Percentiles rank a stretch among this genome's conserved stretches.
These are phyloP conservation scores for Spea multiplicata DNA, from an alignment of 2,113 vertebrate genomes.

Conservation along the genomic window DNA sequence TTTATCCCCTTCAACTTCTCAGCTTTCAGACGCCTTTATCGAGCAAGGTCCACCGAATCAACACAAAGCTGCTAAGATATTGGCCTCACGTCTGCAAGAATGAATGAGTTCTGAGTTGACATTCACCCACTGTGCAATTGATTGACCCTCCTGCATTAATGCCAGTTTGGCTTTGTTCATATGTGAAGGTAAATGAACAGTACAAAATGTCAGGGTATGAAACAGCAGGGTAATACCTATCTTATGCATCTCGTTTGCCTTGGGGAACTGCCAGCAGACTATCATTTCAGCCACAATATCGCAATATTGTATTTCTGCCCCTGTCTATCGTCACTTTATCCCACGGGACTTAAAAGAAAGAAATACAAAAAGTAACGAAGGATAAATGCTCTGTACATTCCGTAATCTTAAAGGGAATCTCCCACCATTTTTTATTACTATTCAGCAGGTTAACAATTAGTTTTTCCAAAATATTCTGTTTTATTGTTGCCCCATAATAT, in stretches of 20 bases:
- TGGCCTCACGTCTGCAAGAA: conserved; percentile 39
- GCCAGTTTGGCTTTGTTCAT: conserved; percentile 46
- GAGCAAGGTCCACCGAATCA: conserved; percentile 25
- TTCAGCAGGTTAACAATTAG: too few species aligned
- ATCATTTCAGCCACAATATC: conserved; percentile 20
- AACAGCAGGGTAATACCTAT: conserved; percentile 35
- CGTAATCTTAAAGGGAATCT: too few species aligned
- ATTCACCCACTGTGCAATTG: conserved; percentile 46
- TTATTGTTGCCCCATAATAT: too few species aligned
- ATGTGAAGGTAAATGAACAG: conserved; percentile 47
- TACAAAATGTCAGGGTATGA: conserved; percentile 45
- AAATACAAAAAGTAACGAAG: not conserved
- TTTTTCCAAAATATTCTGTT: too few species aligned
- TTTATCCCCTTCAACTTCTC: conserved; percentile 30
- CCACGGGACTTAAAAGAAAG: not conserved
- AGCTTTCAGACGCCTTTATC: conserved; percentile 31
- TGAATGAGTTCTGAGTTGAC: conserved; percentile 47
- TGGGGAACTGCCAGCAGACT: conserved; percentile 36
- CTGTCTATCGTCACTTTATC: conserved; percentile 15
- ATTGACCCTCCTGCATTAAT: conserved; percentile 46
- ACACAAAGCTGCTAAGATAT: conserved; percentile 24
- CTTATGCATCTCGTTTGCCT: conserved; percentile 38
- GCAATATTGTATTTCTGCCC: conserved; percentile 9
- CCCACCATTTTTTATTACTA: too few species aligned
- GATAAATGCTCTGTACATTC: too few species aligned